Conservation (phyloP, 2,888 invertebrate species). For the Caenorhabditis sp. region DNA sequence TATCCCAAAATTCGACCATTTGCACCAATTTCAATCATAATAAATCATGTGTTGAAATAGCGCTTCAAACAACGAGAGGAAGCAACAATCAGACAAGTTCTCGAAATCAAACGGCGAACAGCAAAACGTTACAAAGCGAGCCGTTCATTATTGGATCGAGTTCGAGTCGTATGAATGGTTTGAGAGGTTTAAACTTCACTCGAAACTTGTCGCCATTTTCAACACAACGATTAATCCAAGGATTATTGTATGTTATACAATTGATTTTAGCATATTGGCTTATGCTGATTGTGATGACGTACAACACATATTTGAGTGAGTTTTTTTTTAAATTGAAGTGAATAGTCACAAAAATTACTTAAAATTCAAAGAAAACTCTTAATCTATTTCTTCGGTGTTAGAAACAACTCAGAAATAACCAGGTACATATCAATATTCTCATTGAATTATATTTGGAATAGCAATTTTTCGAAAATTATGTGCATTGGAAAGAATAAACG, state of each 20-base stretch:
- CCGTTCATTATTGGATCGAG: constrained; percentile 16
- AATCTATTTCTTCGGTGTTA: too few relatives aligned
- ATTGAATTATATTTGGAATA: too few relatives aligned
- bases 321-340: too few relatives aligned
- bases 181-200: neutral
- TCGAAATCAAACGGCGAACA: constrained; percentile 20
- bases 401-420: too few relatives aligned
- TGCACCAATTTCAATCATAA: constrained; percentile 12
- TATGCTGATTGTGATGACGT: constrained; percentile 70
- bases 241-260: constrained; percentile 53
- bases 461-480: too few relatives aligned
- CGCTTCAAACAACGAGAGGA: neutral
- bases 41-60: constrained; percentile 33
- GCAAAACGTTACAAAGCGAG: constrained; percentile 18
- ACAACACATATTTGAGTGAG: constrained; percentile 64
- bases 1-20: constrained; percentile 10
- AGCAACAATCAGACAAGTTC: constrained; percentile 16
- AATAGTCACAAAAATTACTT: too few relatives aligned
- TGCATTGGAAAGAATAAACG: too few relatives aligned
- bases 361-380: too few relatives aligned
- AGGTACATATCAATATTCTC: too few relatives aligned
- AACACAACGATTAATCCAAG: constrained; percentile 36
- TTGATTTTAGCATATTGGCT: constrained; percentile 67
- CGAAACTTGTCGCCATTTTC: constrained; percentile 19
- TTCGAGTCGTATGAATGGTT: neutral